Evolutionary conservation across 2,888 invertebrate species (phyloP).

Genomic region (Smittia aterrima): DNA sequence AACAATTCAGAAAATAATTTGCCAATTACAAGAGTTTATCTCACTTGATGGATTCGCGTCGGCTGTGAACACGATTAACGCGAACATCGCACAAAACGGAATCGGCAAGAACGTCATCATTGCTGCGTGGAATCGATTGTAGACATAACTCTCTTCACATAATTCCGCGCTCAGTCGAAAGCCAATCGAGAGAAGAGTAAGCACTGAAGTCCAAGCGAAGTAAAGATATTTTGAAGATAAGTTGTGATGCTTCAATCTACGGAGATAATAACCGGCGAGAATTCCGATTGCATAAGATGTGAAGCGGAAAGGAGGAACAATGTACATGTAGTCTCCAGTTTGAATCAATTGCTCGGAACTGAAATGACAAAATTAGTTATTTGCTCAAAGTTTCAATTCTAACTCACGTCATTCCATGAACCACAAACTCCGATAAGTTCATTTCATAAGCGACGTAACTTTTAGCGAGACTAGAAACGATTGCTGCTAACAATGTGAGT

Average conservation of each 20-base stretch:
- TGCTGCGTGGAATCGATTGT: conserved; percentile 63
- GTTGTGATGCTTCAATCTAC: conserved; percentile 53
- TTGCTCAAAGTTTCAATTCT: background rate
- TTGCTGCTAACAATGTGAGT: conserved; percentile 54
- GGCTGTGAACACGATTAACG: conserved; percentile 64
- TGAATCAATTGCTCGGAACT: conserved; percentile 63
- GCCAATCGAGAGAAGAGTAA: conserved; percentile 58
- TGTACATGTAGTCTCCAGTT: conserved; percentile 68
- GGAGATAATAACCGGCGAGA: conserved; percentile 60
- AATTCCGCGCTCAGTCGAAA: conserved; percentile 66
- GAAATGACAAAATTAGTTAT: background rate
- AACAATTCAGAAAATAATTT: conserved; percentile 28
- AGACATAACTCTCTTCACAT: conserved; percentile 58
- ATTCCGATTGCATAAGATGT: conserved; percentile 70
- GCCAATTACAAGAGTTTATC: too few relatives aligned
- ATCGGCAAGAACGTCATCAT: conserved; percentile 72
- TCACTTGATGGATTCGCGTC: conserved; percentile 62
- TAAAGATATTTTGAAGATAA: conserved; percentile 47
- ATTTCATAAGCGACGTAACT: conserved; percentile 62
- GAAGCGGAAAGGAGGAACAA: conserved; percentile 63
- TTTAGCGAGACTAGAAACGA: conserved; percentile 60
- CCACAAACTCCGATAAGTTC: conserved; percentile 65
- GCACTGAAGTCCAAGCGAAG: conserved; percentile 50
- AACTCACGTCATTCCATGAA: conserved; percentile 59
- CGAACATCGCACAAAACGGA: conserved; percentile 66